Conservation (phyloP, 2,797 vertebrate genomes). For the Myotis vivesi region DNA sequence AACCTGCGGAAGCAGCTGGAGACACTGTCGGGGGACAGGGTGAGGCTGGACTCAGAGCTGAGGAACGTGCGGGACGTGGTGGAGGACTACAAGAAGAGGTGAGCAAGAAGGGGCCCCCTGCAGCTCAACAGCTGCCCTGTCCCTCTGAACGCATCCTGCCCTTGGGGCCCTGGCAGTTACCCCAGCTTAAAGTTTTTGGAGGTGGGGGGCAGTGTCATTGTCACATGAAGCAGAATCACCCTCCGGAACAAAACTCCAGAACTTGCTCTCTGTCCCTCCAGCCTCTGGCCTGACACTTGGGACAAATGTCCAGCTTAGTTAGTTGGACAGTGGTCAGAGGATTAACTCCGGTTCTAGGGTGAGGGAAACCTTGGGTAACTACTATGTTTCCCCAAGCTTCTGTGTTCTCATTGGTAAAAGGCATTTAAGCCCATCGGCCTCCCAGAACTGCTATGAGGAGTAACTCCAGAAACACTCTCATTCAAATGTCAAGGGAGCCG, state of each 20-base stretch:
- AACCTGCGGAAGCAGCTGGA: slow-evolving; percentile 90
- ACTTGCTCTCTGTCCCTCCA: not conserved
- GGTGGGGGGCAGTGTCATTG: not conserved
- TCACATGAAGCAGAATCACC: not conserved
- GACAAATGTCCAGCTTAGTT: not conserved
- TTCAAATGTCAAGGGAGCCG: not conserved
- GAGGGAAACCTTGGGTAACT: not conserved
- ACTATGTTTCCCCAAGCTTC: not conserved
- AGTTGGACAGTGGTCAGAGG: not conserved
- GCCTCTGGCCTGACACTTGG: not conserved
- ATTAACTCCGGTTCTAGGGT: not conserved
- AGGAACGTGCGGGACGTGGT: slow-evolving; percentile 92
- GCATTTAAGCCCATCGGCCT: not conserved
- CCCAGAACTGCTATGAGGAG: not conserved
- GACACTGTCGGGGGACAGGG: slow-evolving; percentile 87
- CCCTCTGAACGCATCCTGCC: not conserved
- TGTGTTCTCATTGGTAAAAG: not conserved
- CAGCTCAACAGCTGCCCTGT: not conserved
- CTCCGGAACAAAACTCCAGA: not conserved
- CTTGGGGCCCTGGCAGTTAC: not conserved
- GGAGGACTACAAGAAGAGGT: slow-evolving; percentile 95
- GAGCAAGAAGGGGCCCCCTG: slow-evolving; percentile 70
- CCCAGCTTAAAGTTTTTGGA: not conserved
- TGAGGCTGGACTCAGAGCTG: slow-evolving; percentile 91
- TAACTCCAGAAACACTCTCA: not conserved